Conservation (phyloP, 2,797 vertebrate genomes). For the Megalops cyprinoides region DNA sequence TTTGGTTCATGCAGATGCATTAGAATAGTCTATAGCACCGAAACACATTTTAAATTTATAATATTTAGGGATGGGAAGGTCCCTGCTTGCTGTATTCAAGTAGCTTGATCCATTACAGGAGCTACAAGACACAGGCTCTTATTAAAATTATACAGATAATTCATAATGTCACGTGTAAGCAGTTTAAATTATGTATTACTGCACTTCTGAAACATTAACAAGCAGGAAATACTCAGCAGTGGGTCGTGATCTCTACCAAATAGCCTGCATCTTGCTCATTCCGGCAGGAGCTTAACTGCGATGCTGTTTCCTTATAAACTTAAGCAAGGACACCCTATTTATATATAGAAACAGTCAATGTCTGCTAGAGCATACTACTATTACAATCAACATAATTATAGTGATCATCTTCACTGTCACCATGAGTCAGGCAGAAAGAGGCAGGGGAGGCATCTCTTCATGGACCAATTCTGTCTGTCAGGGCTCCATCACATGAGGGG, state of each 20-base stretch:
- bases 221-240: background rate
- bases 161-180: background rate
- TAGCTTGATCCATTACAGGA: background rate
- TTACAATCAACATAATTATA: slow-evolving; percentile 54
- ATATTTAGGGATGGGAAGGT: background rate
- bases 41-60: background rate
- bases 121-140: background rate
- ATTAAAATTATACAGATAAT: background rate
- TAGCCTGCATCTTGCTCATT: background rate
- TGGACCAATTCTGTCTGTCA: slow-evolving; percentile 34
- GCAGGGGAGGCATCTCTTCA: background rate
- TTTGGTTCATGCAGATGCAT: background rate
- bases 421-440: slow-evolving; percentile 30
- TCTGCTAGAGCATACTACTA: slow-evolving; percentile 39
- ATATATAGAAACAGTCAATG: slow-evolving; percentile 27
- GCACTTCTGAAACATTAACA: background rate
- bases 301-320: background rate
- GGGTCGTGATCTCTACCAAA: background rate
- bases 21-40: background rate
- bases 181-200: background rate
- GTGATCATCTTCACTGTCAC: slow-evolving; percentile 44
- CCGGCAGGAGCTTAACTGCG: background rate
- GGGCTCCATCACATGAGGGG: slow-evolving; percentile 29
- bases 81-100: background rate
- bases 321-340: background rate